phyloP scores from a whole-genome alignment of 2,113 vertebrate genomes.

The Ovibos moschatus region DNA sequence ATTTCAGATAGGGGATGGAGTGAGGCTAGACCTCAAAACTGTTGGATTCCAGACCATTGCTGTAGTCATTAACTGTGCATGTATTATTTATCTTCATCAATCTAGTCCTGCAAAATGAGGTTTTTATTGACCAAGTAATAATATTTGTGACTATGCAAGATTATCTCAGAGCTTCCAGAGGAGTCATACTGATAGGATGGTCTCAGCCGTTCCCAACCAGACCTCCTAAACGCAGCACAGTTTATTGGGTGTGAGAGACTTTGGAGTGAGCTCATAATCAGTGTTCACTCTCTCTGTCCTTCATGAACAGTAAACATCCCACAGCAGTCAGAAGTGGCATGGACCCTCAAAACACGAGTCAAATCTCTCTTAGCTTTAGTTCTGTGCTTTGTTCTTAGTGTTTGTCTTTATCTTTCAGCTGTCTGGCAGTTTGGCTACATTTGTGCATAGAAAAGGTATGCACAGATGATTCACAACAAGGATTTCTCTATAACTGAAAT shows the following conservation, averaged over 20 bases:
- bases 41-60: background rate
- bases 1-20: background rate
- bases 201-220: slow-evolving; percentile 18
- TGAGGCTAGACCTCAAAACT: background rate
- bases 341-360: slow-evolving; percentile 29
- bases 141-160: background rate
- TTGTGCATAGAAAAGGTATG: slow-evolving; percentile 53
- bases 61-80: background rate
- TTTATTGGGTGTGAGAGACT: slow-evolving; percentile 63
- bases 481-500: slow-evolving; percentile 47
- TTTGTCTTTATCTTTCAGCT: slow-evolving; percentile 47
- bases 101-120: background rate
- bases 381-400: slow-evolving; percentile 27
- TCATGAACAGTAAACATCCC: slow-evolving; percentile 44
- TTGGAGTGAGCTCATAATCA: slow-evolving; percentile 44
- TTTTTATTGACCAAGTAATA: slow-evolving; percentile 54
- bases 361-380: background rate
- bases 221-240: background rate
- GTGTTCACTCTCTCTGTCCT: slow-evolving; percentile 17
- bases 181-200: background rate
- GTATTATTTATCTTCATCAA: slow-evolving; percentile 31
- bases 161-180: slow-evolving; percentile 46
- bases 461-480: slow-evolving; percentile 33
- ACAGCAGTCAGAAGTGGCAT: background rate
- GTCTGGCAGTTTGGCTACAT: background rate